Base-by-base conservation (phyloP, 2,888 invertebrate genomes). In the Pristionchus exspectatus region DNA sequence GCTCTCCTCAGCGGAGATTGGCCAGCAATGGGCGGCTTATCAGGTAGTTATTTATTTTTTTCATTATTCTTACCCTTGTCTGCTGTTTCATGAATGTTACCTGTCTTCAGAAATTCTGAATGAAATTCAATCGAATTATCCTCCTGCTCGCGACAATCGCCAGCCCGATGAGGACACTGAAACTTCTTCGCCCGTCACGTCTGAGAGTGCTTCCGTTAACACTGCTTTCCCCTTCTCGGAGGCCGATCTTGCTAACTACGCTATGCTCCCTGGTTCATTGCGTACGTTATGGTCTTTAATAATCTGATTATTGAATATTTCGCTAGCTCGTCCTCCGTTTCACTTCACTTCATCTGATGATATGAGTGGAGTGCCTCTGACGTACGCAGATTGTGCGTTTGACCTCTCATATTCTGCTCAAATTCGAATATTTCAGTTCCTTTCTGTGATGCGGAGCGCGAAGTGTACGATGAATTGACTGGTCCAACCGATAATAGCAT, bases 401-500 rank as follows among this genome's bases (percentile, higher is more conserved):
- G 14, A 50, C 30, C n/a, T 18, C 10, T 50, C 21, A n/a, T 33
- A 44, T 44, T n/a, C n/a, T 10, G n/a, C 33, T n/a, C 7, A 18
- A n/a, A n/a, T 83, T 50, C 30, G 3, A 9, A 56, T 56, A 27
- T 44, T 77, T 50, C n/a, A 77, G 77, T 56, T 14, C 84, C 84
- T 2, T 77, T 84, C 38, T 86, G 44, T 24, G 86, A 86, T 44
- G 44, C 86, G 0, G 86, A 86, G 50, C 59, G 86, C 12, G 86
- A 86, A n/a, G 86, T 86, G 5, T 86, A 86, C 44, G 86, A 86
- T 44, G 63, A 86, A 18, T 27, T 86, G 44, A 86, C 63, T 66
- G 86, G 86, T n/a, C 86, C 86, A 12, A 86, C 44, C 14, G 86
- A 86, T 66, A 66, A 33, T 27, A 66, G 66, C 66, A 66, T 66